These are phyloP conservation scores for Drosophila cracens DNA, from an alignment of 2,888 invertebrate species.

Conservation along the genomic window DNA sequence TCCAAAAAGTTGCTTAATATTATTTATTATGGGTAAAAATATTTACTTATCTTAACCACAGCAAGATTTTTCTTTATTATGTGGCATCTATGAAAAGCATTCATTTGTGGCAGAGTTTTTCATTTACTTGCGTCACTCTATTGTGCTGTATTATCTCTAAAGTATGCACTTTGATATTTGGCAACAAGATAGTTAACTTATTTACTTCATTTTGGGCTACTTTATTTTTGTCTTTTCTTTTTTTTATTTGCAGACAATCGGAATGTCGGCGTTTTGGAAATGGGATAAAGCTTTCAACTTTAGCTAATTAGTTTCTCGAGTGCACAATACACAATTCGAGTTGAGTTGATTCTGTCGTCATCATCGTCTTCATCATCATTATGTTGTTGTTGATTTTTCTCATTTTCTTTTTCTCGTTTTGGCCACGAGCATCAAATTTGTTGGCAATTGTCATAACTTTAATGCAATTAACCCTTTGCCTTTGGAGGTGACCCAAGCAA, in stretches of 20 bases:
- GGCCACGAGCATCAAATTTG: conserved; percentile 60
- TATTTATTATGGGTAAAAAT: background rate
- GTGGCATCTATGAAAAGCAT: background rate
- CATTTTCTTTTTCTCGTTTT: conserved; percentile 17
- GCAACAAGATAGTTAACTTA: background rate
- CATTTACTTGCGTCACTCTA: background rate
- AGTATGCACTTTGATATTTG: background rate
- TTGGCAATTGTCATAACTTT: conserved; percentile 76
- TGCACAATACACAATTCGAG: conserved; percentile 50
- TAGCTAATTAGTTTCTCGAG: conserved; percentile 62
- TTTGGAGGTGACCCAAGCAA: conserved; percentile 44
- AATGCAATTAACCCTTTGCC: conserved; percentile 76
- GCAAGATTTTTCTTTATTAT: background rate
- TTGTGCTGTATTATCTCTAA: background rate
- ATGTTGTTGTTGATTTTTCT: background rate
- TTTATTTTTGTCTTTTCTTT: background rate
- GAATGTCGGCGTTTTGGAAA: conserved; percentile 5
- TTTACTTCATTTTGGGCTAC: background rate
- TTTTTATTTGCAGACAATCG: background rate
- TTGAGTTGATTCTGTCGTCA: conserved; percentile 60
- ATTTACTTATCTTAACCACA: background rate
- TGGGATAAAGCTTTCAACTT: conserved; percentile 26
- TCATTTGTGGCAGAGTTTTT: background rate
- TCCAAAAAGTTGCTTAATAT: background rate
- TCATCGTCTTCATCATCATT: background rate